Conservation (phyloP, 2,113 vertebrate species). For the Heptranchias perlo region DNA sequence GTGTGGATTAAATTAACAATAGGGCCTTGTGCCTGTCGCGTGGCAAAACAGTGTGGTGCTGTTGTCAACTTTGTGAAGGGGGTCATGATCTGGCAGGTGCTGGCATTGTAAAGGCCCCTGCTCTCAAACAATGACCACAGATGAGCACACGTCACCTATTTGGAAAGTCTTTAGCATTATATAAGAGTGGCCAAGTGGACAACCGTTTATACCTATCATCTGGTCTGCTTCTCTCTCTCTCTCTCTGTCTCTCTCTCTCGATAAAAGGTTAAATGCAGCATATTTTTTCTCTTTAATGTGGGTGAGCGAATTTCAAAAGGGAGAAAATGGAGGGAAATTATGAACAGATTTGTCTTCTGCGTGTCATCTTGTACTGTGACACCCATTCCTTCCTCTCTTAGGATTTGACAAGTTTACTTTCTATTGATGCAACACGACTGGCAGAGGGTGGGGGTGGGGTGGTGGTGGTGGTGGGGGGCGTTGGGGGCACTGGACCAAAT, state of each 20-base stretch:
- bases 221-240: slow-evolving; percentile 50
- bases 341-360: background rate
- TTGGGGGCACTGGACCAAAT: slow-evolving; percentile 53
- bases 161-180: slow-evolving; percentile 48
- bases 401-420: slow-evolving; percentile 62
- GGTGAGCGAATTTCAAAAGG: background rate
- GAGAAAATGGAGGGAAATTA: background rate
- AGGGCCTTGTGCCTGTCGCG: slow-evolving; percentile 75
- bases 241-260: slow-evolving; percentile 50
- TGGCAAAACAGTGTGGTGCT: slow-evolving; percentile 58
- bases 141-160: slow-evolving; percentile 54
- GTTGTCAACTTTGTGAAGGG: slow-evolving; percentile 52
- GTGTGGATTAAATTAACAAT: slow-evolving; percentile 63
- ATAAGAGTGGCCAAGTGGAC: slow-evolving; percentile 55
- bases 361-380: background rate
- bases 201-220: slow-evolving; percentile 50
- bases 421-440: slow-evolving; percentile 65
- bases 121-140: slow-evolving; percentile 60
- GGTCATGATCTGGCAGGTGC: slow-evolving; percentile 69
- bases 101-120: slow-evolving; percentile 63
- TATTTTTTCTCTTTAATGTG: background rate
- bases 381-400: too few relatives aligned
- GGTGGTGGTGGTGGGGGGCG: background rate
- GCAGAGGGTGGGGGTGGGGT: slow-evolving; percentile 50
- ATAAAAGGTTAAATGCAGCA: background rate